Evolutionary conservation across 2,888 invertebrate species (phyloP).

Genomic region (Xestobium rufovillosum): DNA sequence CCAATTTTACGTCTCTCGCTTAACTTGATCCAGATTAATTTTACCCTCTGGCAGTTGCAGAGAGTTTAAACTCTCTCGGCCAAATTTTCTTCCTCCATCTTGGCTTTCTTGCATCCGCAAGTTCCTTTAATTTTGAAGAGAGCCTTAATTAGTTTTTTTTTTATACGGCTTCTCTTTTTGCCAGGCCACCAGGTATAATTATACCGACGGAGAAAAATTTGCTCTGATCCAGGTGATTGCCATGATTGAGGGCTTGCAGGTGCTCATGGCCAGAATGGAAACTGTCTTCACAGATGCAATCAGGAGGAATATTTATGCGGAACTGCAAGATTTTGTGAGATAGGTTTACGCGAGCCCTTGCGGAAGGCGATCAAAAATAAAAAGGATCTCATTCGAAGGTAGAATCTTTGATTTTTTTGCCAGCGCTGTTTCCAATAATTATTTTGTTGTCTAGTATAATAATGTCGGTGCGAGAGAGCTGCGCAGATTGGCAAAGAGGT

Average conservation of each 20-base stretch:
- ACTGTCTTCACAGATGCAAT: slow-evolving; percentile 91
- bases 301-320: slow-evolving; percentile 86
- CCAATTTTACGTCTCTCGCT: no score
- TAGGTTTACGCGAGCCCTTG: slow-evolving; percentile 80
- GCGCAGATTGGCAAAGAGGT: slow-evolving; percentile 92
- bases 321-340: slow-evolving; percentile 93
- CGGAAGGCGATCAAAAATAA: slow-evolving; percentile 97
- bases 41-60: no score
- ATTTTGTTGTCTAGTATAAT: slow-evolving; percentile 76
- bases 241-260: slow-evolving; percentile 98
- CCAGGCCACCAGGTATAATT: slow-evolving; percentile 94
- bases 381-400: slow-evolving; percentile 85
- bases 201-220: slow-evolving; percentile 94
- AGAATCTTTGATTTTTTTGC: no score
- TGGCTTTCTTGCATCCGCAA: no score
- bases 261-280: slow-evolving; percentile 94
- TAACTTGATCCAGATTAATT: no score
- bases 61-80: no score
- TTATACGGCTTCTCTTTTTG: no score
- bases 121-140: no score
- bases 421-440: no score
- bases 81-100: no score
- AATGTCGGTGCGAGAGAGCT: slow-evolving; percentile 93
- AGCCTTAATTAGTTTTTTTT: no score
- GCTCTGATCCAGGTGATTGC: slow-evolving; percentile 97